phyloP scores from a whole-genome alignment of 1,140 invertebrate species.

The Drosophila erecta region DNA sequence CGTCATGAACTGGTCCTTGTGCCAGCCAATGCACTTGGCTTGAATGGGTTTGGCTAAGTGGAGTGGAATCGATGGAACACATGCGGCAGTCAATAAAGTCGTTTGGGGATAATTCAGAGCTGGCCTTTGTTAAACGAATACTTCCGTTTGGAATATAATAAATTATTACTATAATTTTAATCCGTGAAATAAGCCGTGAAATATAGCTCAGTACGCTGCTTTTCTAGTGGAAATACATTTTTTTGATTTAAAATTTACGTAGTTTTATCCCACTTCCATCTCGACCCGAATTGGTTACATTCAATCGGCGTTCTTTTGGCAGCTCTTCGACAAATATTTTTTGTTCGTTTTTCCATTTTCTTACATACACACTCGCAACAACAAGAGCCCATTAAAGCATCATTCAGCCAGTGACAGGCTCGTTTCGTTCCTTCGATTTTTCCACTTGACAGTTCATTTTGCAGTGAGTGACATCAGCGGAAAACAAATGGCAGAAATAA shows the following conservation, averaged over 20 bases:
- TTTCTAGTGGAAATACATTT: too few relatives aligned
- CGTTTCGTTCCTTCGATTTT: conserved; percentile 37
- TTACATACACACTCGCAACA: not conserved
- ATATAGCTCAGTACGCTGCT: too few relatives aligned
- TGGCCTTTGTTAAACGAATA: not conserved
- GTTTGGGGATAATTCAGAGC: conserved; percentile 1
- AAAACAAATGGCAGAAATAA: conserved; percentile 41
- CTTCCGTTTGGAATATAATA: not conserved
- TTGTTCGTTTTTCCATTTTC: conserved; percentile 1
- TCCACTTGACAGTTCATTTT: conserved; percentile 70
- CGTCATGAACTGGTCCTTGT: conserved; percentile 29
- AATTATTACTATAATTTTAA: not conserved
- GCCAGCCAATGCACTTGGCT: conserved; percentile 16
- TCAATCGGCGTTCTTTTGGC: not conserved
- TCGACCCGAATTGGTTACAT: not conserved
- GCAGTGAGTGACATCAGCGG: conserved; percentile 50
- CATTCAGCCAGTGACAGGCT: conserved; percentile 61
- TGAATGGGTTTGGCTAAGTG: conserved; percentile 4
- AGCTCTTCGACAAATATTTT: not conserved
- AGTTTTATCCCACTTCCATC: not conserved
- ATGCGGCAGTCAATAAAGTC: conserved; percentile 17
- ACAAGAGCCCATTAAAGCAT: conserved; percentile 62
- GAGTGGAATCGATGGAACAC: conserved; percentile 20
- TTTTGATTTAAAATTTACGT: not conserved
- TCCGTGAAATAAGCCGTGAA: too few relatives aligned